Evolutionary conservation across 2,888 invertebrate species (phyloP).

Genomic region (Cheilosia variabilis): DNA sequence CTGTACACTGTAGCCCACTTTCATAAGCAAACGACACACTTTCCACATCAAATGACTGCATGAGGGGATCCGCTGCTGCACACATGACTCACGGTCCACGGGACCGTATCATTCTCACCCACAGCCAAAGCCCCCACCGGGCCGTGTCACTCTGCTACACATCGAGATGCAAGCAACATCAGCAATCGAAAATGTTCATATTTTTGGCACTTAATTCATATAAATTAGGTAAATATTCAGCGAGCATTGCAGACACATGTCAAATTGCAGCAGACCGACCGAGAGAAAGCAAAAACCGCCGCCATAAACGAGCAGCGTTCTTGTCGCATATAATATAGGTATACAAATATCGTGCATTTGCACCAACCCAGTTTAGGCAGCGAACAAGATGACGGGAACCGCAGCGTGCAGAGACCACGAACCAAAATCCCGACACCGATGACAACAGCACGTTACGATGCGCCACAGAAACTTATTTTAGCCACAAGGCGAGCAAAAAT

Average conservation of each 20-base stretch:
- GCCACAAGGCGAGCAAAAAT: conserved; percentile 35
- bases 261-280: conserved; percentile 70
- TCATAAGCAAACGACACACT: conserved; percentile 63
- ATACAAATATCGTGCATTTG: conserved; percentile 24
- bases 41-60: conserved; percentile 63
- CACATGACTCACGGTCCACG: conserved; percentile 61
- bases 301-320: conserved; percentile 66
- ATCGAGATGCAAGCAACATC: conserved; percentile 18
- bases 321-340: no score
- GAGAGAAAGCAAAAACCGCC: conserved; percentile 65
- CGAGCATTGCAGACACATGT: conserved; percentile 74
- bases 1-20: conserved; percentile 55
- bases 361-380: conserved; percentile 17
- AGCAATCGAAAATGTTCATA: conserved; percentile 72
- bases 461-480: conserved; percentile 57
- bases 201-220: conserved; percentile 77
- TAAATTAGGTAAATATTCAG: conserved; percentile 76
- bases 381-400: background rate
- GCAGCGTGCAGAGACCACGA: conserved; percentile 1
- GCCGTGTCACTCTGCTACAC: conserved; percentile 25
- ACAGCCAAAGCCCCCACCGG: conserved; percentile 12
- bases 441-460: conserved; percentile 12
- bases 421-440: conserved; percentile 8
- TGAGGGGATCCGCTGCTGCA: conserved; percentile 23
- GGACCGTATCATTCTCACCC: conserved; percentile 57